These are phyloP conservation scores for Bothrops jararaca DNA, from an alignment of 2,113 vertebrate genomes.

Conservation along the genomic window DNA sequence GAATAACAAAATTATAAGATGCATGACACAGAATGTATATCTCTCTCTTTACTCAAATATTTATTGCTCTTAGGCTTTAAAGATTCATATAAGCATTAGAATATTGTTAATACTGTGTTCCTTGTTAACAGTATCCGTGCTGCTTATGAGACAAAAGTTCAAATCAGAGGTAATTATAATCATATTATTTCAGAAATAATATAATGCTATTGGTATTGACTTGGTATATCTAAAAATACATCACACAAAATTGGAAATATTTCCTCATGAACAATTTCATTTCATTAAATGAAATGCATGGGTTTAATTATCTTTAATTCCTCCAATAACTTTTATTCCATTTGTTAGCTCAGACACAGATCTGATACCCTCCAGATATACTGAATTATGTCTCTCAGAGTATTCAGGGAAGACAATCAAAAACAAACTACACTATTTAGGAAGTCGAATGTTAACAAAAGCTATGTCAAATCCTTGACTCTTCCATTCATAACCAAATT, in stretches of 20 bases:
- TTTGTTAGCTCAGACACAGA: not conserved
- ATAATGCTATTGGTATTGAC: not conserved
- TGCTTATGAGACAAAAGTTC: slow-evolving; percentile 42
- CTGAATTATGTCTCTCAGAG: not conserved
- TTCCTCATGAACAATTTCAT: not conserved
- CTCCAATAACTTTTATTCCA: not conserved
- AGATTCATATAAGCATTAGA: not conserved
- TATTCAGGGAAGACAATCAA: not conserved
- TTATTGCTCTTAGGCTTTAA: not conserved
- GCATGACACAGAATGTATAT: not conserved
- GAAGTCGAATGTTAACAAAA: not conserved
- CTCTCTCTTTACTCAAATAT: not conserved
- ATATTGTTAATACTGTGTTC: not conserved
- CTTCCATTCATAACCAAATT: not conserved
- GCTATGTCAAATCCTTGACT: not conserved
- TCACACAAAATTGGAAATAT: not conserved
- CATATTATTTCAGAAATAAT: not conserved
- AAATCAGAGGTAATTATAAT: slow-evolving; percentile 58
- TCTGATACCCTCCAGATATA: not conserved
- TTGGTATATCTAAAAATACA: not conserved
- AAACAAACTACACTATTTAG: not conserved
- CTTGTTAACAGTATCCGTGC: slow-evolving; percentile 53
- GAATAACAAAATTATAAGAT: not conserved
- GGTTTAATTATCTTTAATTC: not conserved
- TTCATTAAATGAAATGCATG: not conserved